A percentile compares a stretch with the other conserved stretches of the same genome.
Evolutionary conservation across 92 coral and sea anemone genomes (phyloP).

Genomic region (Actinostola sp.): DNA sequence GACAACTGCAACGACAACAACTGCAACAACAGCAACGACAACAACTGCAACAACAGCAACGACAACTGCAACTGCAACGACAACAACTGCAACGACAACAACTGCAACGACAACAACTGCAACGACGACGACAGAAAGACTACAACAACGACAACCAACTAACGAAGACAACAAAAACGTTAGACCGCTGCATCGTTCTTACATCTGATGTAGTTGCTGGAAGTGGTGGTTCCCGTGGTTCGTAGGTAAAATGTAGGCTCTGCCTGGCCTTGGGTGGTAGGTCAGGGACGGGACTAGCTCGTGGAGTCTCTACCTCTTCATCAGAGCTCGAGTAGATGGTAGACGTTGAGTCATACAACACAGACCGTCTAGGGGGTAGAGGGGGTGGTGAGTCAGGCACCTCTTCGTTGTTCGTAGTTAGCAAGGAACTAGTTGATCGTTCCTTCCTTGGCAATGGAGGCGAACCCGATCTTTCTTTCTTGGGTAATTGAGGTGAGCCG

Average conservation of each 20-base stretch:
- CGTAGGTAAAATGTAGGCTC: not conserved
- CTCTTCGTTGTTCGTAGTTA: constrained; percentile 28
- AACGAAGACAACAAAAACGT: not conserved
- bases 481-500: constrained; percentile 25
- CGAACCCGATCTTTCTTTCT: not conserved
- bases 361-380: constrained; percentile 35
- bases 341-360: constrained; percentile 6
- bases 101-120: too few species aligned
- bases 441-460: constrained; percentile 22
- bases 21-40: too few species aligned
- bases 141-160: too few species aligned
- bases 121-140: too few species aligned
- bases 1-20: too few species aligned
- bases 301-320: constrained; percentile 8
- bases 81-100: too few species aligned
- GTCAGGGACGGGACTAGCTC: constrained; percentile 22
- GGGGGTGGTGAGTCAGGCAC: constrained; percentile 37
- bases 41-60: too few species aligned
- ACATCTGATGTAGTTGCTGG: not conserved
- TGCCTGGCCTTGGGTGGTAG: constrained; percentile 35
- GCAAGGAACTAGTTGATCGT: constrained; percentile 44
- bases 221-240: not conserved
- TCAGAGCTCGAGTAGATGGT: constrained; percentile 19
- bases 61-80: too few species aligned
- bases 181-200: not conserved